A percentile compares a stretch with the other conserved stretches of the same genome.
Conservation (phyloP, 2,797 vertebrate genomes). For the Tokudaia muenninki region DNA sequence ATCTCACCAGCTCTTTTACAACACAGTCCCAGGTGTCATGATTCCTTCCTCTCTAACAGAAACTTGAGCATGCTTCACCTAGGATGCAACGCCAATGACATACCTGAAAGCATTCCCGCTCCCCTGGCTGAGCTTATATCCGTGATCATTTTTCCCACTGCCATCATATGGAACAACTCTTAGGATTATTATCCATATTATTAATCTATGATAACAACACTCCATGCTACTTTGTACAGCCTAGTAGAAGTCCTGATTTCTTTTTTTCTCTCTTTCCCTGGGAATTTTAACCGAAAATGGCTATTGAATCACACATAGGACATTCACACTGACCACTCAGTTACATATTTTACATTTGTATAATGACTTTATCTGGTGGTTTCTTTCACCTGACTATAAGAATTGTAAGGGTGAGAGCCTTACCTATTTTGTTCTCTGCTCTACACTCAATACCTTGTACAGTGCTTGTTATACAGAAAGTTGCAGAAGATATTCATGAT, state of each 20-base stretch:
- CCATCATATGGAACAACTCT: neutral
- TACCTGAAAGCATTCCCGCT: neutral
- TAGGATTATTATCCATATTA: neutral
- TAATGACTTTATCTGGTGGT: neutral
- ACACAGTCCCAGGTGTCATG: neutral
- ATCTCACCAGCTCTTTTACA: neutral
- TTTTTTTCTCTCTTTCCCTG: neutral
- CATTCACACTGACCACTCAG: neutral
- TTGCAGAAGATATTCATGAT: neutral
- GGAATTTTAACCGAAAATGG: neutral
- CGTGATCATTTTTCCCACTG: neutral
- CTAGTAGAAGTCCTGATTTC: neutral
- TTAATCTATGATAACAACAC: neutral
- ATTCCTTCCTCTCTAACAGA: slow-evolving; percentile 1
- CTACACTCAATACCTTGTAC: neutral
- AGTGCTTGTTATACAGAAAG: neutral
- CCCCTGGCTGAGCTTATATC: neutral
- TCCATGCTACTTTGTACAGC: neutral
- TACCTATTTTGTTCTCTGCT: neutral
- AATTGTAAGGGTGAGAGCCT: neutral
- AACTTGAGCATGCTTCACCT: neutral
- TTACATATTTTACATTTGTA: neutral
- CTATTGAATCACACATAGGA: neutral
- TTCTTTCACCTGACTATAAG: neutral
- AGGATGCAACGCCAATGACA: neutral